These are phyloP conservation scores for Phrynocephalus forsythii DNA, from an alignment of 2,797 vertebrate genomes.

Conservation along the genomic window DNA sequence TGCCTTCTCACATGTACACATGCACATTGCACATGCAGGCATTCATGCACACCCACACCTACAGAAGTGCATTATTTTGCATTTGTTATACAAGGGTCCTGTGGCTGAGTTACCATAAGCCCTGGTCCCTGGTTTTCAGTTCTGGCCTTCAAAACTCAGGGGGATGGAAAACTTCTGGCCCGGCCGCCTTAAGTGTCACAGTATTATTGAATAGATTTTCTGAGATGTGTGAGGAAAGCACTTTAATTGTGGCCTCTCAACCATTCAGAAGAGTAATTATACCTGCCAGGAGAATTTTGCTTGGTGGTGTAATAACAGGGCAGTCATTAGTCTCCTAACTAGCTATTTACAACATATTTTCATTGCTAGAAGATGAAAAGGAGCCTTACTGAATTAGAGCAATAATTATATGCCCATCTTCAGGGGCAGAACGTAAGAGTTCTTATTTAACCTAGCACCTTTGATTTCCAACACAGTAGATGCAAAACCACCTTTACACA, in stretches of 20 bases:
- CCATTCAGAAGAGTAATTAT: not conserved
- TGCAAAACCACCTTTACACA: not conserved
- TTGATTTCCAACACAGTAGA: constrained; percentile 11
- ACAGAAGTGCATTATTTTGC: too few relatives aligned
- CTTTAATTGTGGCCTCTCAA: constrained; percentile 5
- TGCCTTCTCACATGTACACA: too few relatives aligned
- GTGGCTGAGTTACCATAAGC: too few relatives aligned
- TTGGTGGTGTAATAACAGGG: not conserved
- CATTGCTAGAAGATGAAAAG: not conserved
- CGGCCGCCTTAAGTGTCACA: not conserved
- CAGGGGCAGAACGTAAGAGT: not conserved
- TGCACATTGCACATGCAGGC: too few relatives aligned
- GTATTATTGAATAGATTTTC: not conserved
- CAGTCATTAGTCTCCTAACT: constrained; percentile 18
- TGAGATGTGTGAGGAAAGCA: not conserved
- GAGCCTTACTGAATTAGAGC: constrained; percentile 10
- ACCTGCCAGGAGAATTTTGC: not conserved
- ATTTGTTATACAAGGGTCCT: too few relatives aligned
- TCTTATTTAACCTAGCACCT: not conserved
- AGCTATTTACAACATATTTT: not conserved
- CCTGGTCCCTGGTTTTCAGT: too few relatives aligned
- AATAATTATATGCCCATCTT: not conserved
- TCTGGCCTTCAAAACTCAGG: too few relatives aligned
- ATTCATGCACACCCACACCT: too few relatives aligned
- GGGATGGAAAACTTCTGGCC: too few relatives aligned